Base-by-base conservation (phyloP, 2,113 vertebrate species). In the Numenius arquata region DNA sequence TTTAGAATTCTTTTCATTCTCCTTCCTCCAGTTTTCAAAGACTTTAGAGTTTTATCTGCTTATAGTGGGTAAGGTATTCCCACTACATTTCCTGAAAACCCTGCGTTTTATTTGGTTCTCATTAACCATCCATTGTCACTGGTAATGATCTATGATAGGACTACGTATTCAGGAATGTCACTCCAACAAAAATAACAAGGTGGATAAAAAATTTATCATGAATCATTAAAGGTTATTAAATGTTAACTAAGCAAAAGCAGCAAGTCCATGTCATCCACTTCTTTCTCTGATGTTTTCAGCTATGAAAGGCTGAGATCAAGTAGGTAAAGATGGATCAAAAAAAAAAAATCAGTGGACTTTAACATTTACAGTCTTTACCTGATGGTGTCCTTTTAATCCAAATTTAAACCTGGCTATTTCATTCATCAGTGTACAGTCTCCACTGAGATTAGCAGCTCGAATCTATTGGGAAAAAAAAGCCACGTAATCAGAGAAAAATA, bases 401-500 rank as follows among this genome's bases (percentile, higher is more conserved):
- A 99, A 99, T 97, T 98, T 98, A 77, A 99, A 98, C 56, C 99
- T 98, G 66, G 97, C 56, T 29, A 99, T 86, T 97, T 99, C 99
- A 72, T 98, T 99, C 85, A 81, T 52, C 73, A 99, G 98, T 26
- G 99, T 97, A 93, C 99, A 99, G 94, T 99, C 99, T 70, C 99
- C 99, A 95, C 99, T 99, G 38, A 99, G 99, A 97, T 99, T 99
- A 71, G 99, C 99, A 18, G 99, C 99, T 87, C 99, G 98, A 73
- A 99, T 98, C 99, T 99, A 93, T 78, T 41, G 92, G 95, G 4
- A 21, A 89, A 84, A 88, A 82, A 47, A 43, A 52, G 21, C 8
- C 23, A 97, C 19, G 89, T 19, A 4, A 55, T 67, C 80, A 97
- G 48, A 55, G 16, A 95, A 92, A 93, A 7, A 82, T 38, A 59